phyloP scores from a whole-genome alignment of 30 jellyfish, hydroid and myxozoan species.

The Nemopilema nomurai region DNA sequence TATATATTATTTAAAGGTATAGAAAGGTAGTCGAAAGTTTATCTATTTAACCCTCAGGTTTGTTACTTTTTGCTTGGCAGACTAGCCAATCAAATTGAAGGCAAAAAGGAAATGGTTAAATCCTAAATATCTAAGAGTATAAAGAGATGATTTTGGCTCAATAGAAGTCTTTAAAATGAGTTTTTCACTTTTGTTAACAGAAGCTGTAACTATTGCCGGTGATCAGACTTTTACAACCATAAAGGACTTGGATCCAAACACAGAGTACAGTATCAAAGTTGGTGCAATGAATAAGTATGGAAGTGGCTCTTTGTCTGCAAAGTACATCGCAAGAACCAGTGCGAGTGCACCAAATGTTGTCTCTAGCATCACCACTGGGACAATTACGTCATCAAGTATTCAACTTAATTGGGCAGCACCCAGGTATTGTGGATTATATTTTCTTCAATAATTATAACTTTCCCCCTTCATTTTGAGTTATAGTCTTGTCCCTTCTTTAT shows the following conservation, averaged over 20 bases:
- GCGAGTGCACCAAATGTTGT: slow-evolving; percentile 53
- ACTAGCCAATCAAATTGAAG: too few species aligned
- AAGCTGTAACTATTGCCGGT: slow-evolving; percentile 12
- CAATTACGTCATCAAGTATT: slow-evolving; percentile 61
- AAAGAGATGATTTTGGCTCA: too few species aligned
- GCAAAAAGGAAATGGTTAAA: too few species aligned
- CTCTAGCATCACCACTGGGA: slow-evolving; percentile 36
- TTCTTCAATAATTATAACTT: too few species aligned
- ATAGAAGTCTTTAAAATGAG: background rate
- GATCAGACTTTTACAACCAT: slow-evolving; percentile 36
- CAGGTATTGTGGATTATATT: slow-evolving; percentile 20
- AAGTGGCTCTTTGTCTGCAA: slow-evolving; percentile 60
- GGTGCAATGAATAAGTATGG: slow-evolving; percentile 77
- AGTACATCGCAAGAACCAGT: slow-evolving; percentile 2
- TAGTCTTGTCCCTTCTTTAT: too few species aligned
- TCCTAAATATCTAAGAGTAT: too few species aligned
- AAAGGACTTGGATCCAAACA: slow-evolving; percentile 42
- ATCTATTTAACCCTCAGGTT: too few species aligned
- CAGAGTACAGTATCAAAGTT: slow-evolving; percentile 64
- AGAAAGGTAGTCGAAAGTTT: too few species aligned
- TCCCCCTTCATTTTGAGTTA: too few species aligned
- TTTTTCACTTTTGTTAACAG: background rate
- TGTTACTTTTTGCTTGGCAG: too few species aligned
- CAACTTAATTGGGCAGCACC: slow-evolving; percentile 70
- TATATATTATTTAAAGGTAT: too few species aligned